These are phyloP conservation scores for Portevinia maculata DNA, from an alignment of 2,888 invertebrate species.

Conservation along the genomic window DNA sequence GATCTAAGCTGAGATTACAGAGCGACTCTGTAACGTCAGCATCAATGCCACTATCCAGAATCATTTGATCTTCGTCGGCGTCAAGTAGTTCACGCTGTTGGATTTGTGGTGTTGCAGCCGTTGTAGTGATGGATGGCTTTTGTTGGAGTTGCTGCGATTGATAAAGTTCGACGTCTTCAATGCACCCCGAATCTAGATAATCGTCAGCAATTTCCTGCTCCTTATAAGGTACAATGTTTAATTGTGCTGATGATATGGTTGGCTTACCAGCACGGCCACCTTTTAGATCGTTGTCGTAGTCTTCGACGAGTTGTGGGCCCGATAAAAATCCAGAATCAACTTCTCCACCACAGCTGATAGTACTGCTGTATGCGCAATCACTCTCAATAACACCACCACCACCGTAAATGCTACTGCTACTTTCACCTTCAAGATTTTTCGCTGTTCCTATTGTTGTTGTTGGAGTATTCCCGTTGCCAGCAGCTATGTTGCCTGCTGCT, in stretches of 20 bases:
- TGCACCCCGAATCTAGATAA: constrained; percentile 77
- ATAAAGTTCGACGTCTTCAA: constrained; percentile 75
- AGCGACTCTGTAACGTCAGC: constrained; percentile 86
- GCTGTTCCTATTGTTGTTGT: constrained; percentile 19
- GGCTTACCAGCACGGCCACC: constrained; percentile 48
- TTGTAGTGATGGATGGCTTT: constrained; percentile 53
- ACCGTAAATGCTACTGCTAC: constrained; percentile 51
- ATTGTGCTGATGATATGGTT: constrained; percentile 54
- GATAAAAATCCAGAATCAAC: constrained; percentile 84
- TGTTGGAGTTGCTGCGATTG: constrained; percentile 54
- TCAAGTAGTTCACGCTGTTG: constrained; percentile 34
- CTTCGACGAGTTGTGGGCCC: constrained; percentile 80
- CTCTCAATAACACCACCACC: constrained; percentile 39
- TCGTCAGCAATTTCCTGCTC: constrained; percentile 46
- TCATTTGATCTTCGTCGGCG: constrained; percentile 81
- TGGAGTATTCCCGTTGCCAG: constrained; percentile 54
- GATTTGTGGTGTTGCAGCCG: constrained; percentile 72
- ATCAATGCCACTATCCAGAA: constrained; percentile 88
- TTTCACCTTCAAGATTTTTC: constrained; percentile 52
- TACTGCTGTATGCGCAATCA: constrained; percentile 46
- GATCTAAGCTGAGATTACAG: constrained; percentile 84
- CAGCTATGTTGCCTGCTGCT: constrained; percentile 51
- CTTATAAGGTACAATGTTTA: constrained; percentile 42
- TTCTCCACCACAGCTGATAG: constrained; percentile 44
- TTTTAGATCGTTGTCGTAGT: constrained; percentile 75